Evolutionary conservation across 1,140 invertebrate species (phyloP), one percentile per base, ranked within the genome.

Genomic region (Aphis gossypii): DNA sequence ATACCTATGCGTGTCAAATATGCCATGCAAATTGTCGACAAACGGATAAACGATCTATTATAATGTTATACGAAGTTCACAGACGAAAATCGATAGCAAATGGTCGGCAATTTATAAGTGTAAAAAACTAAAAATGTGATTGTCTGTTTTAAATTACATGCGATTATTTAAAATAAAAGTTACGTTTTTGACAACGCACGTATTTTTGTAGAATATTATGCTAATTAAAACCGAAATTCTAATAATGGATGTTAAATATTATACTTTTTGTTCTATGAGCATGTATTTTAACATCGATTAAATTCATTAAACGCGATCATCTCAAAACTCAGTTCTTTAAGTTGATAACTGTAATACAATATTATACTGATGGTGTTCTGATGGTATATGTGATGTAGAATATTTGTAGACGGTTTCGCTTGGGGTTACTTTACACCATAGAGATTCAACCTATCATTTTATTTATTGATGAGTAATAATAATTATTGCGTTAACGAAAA

Each of bases 401-500:
- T 60, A 68, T n/a, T 60, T 68, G 60, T 18, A 68, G 30, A n/a
- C 14, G 25, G 11, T 68, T 68, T 68, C 30, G 60, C 4, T 76
- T 3, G 1, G 14, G 84, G 25, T 1, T 86, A 86, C 46, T 86
- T 86, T 18, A 86, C 84, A 44, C 60, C 60, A 51, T 51, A 76
- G 60, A 76, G 60, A 76, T 76, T 76, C n/a, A 14, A 76, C n/a
- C 14, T 30, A n/a, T n/a, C 60, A 76, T 76, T 76, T 76, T 20
- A 76, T 68, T 60, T 90, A 68, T 90, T 90, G 89, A 90, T 30
- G 89, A 90, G 89, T 90, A 92, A 82, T 76, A 76, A 76, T 76
- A 18, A 76, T 76, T 76, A 76, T 92, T 23, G 21, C 38, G 76
- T 92, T 92, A 92, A 18, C 44, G 41, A 76, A 83, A 51, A 48